Conservation (phyloP, 1,140 invertebrate genomes). For the Dreissena polymorpha region DNA sequence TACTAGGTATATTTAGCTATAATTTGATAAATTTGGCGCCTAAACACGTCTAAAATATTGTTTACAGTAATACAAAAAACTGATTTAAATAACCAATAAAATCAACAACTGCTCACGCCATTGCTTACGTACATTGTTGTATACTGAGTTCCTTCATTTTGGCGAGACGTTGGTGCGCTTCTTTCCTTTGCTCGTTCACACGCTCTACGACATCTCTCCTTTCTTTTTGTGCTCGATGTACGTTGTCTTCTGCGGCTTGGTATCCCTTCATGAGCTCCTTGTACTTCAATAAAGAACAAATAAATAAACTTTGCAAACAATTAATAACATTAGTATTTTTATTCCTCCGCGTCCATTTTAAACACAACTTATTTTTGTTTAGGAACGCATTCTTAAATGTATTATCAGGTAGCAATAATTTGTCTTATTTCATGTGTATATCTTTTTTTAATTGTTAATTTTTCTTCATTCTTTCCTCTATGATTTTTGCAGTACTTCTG, state of each 20-base stretch:
- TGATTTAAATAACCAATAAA: background rate
- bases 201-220: background rate
- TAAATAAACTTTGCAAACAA: background rate
- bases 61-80: background rate
- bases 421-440: too few species aligned
- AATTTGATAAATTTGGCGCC: background rate
- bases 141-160: background rate
- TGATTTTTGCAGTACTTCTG: background rate
- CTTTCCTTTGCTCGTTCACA: background rate
- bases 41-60: background rate
- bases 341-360: too few species aligned
- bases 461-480: background rate
- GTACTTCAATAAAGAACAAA: background rate
- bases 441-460: background rate
- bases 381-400: too few species aligned
- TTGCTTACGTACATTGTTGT: background rate
- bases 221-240: background rate
- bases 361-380: too few species aligned
- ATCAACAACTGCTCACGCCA: too few species aligned
- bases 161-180: background rate
- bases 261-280: background rate
- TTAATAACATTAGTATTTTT: too few species aligned
- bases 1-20: background rate
- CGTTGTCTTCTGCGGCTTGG: background rate
- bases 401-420: too few species aligned